These are phyloP conservation scores for Drosophila paranaensis DNA, from an alignment of 2,888 invertebrate genomes.

Conservation along the genomic window DNA sequence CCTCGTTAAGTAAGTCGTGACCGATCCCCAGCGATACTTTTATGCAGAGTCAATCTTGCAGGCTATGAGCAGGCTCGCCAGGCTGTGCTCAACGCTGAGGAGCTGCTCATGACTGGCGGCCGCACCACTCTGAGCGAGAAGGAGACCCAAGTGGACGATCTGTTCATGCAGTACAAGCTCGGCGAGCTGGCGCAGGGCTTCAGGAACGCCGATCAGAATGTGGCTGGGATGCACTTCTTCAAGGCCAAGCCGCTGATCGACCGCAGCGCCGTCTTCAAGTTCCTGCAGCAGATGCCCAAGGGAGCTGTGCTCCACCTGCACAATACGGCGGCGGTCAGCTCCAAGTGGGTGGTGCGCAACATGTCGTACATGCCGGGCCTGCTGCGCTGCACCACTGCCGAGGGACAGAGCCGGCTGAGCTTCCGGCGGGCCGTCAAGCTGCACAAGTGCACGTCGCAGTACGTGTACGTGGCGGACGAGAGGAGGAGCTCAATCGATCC, in stretches of 20 bases:
- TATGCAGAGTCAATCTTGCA: constrained; percentile 17
- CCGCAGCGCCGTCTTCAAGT: constrained; percentile 86
- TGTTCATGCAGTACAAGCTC: constrained; percentile 80
- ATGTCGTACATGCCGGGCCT: constrained; percentile 85
- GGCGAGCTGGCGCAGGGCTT: constrained; percentile 78
- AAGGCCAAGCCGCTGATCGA: constrained; percentile 86
- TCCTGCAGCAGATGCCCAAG: constrained; percentile 87
- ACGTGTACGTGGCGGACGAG: constrained; percentile 78
- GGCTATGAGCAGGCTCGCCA: constrained; percentile 81
- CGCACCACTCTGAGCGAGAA: constrained; percentile 64
- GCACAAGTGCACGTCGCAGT: constrained; percentile 72
- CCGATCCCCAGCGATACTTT: too few relatives aligned
- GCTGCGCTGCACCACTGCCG: constrained; percentile 72
- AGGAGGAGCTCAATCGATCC: constrained; percentile 84
- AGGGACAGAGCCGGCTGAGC: constrained; percentile 58
- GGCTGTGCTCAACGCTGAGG: constrained; percentile 81
- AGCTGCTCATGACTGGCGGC: constrained; percentile 80
- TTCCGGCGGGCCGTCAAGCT: constrained; percentile 64
- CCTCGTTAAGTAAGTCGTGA: constrained; percentile 40
- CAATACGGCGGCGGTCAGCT: constrained; percentile 85
- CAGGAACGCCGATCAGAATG: constrained; percentile 74
- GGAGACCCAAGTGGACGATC: constrained; percentile 78
- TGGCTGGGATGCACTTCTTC: constrained; percentile 87
- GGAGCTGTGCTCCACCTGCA: constrained; percentile 87
- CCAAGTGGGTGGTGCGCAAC: constrained; percentile 86